phyloP scores from a whole-genome alignment of 2,888 invertebrate species.

The Diarsia dahlii region DNA sequence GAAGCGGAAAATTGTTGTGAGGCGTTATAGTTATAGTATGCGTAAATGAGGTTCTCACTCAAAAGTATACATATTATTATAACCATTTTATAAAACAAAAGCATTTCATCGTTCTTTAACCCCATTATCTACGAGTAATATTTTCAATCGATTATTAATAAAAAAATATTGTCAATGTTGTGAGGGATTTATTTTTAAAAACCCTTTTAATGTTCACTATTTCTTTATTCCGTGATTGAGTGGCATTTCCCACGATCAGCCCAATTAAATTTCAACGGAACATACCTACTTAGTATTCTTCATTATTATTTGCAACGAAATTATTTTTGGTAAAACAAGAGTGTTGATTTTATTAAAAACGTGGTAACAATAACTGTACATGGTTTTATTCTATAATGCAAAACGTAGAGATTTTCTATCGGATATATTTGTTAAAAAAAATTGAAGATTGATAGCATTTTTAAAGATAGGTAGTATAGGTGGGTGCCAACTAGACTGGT shows the following conservation, averaged over 20 bases:
- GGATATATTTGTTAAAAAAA: neutral
- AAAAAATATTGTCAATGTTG: neutral
- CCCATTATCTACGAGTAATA: neutral
- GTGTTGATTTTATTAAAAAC: neutral
- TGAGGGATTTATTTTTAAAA: neutral
- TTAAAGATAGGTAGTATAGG: too few species aligned
- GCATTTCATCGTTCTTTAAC: neutral
- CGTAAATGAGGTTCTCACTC: conserved; percentile 24
- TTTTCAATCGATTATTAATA: neutral
- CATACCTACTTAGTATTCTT: neutral
- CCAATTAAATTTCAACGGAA: neutral
- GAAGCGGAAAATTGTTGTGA: conserved; percentile 51
- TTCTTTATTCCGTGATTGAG: neutral
- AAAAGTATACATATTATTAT: neutral
- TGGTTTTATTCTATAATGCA: neutral
- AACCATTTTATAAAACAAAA: neutral
- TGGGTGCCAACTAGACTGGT: neutral
- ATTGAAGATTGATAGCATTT: neutral
- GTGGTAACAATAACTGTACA: neutral
- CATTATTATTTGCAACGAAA: neutral
- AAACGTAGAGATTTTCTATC: neutral
- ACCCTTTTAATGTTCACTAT: neutral
- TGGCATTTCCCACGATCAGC: neutral
- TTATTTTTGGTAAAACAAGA: neutral
- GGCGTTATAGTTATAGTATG: conserved; percentile 20